A percentile compares a stretch with the other conserved stretches of the same genome.
phyloP scores from a whole-genome alignment of 2,113 vertebrate species.

The Crotalus tigris region DNA sequence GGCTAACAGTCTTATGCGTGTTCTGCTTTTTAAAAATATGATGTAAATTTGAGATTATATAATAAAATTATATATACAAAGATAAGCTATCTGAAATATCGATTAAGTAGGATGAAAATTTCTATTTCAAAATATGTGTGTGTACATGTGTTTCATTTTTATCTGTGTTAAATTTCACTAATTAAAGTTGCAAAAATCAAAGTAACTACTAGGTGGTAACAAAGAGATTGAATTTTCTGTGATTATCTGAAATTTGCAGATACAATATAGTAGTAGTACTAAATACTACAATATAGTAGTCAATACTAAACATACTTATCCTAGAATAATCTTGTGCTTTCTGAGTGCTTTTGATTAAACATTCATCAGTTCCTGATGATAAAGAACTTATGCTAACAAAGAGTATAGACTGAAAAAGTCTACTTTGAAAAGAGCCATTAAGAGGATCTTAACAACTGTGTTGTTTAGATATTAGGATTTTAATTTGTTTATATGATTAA shows the following conservation, averaged over 20 bases:
- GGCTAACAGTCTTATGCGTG: fast-evolving
- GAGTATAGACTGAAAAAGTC: not conserved
- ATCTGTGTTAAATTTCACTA: not conserved
- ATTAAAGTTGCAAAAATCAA: not conserved
- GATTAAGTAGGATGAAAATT: not conserved
- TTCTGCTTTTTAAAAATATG: constrained; percentile 14
- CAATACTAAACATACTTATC: not conserved
- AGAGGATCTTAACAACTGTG: too few species aligned
- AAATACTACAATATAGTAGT: not conserved
- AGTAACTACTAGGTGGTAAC: not conserved
- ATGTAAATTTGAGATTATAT: not conserved
- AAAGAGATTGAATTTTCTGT: not conserved
- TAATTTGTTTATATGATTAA: too few species aligned
- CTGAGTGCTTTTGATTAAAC: not conserved
- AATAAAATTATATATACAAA: not conserved
- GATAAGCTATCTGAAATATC: not conserved
- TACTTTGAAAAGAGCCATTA: not conserved
- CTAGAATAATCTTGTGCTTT: not conserved
- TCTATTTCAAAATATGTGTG: not conserved
- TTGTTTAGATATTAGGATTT: too few species aligned
- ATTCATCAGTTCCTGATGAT: not conserved
- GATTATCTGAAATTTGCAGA: not conserved
- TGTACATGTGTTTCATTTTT: not conserved
- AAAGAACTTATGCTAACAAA: not conserved
- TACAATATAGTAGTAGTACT: not conserved